Conservation (phyloP, 2,797 vertebrate genomes). For the Eulemur albifrons region DNA sequence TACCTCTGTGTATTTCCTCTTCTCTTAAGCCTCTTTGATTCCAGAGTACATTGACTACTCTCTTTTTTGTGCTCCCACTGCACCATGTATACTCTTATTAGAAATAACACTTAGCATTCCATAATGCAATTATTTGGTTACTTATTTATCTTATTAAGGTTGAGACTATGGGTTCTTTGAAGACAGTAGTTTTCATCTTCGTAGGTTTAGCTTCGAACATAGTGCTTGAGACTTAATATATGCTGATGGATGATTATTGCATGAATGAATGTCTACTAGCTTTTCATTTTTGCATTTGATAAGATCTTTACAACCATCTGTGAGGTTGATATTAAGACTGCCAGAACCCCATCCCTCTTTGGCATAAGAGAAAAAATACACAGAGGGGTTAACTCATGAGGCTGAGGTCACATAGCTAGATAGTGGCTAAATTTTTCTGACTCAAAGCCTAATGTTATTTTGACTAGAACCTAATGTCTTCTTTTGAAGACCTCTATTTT, state of each 20-base stretch:
- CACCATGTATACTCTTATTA: neutral
- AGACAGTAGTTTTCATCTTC: neutral
- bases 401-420: neutral
- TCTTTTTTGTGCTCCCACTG: neutral
- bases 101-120: neutral
- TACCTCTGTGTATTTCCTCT: neutral
- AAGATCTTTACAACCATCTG: neutral
- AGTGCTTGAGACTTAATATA: neutral
- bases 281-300: slow-evolving; percentile 44
- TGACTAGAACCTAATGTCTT: slow-evolving; percentile 23
- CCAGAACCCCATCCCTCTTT: neutral
- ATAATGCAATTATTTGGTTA: neutral
- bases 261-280: neutral
- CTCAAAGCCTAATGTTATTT: neutral
- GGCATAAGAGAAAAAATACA: neutral
- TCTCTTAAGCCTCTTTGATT: neutral
- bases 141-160: neutral
- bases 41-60: neutral
- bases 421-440: slow-evolving; percentile 29
- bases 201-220: neutral
- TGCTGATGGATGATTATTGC: neutral
- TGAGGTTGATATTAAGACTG: neutral
- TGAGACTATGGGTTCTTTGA: neutral
- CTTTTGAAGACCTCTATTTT: neutral
- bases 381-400: neutral